Percentiles rank a stretch among this genome's conserved stretches.
phyloP scores from a whole-genome alignment of 1,140 invertebrate species.

The Micrasema minimum region DNA sequence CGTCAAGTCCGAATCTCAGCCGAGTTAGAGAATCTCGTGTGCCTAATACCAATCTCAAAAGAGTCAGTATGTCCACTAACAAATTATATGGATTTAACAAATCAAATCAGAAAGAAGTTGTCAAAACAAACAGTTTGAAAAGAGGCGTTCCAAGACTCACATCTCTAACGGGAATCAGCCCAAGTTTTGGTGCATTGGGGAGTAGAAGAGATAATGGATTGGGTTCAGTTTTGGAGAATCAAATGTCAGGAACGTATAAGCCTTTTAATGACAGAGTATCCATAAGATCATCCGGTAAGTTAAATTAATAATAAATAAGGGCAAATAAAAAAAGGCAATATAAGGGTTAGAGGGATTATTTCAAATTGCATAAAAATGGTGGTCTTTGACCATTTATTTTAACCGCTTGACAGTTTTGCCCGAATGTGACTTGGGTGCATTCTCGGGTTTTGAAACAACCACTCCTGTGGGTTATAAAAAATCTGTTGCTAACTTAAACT shows the following conservation, averaged over 20 bases:
- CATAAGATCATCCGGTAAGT: slow-evolving; percentile 18
- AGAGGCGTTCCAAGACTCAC: slow-evolving; percentile 32
- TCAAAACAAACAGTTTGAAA: slow-evolving; percentile 23
- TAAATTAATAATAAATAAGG: background rate
- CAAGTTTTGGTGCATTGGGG: slow-evolving; percentile 27
- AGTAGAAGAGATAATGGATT: slow-evolving; percentile 37
- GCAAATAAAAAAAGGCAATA: too few species aligned
- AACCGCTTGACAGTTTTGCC: too few species aligned
- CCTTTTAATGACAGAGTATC: slow-evolving; percentile 35
- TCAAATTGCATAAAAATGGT: too few species aligned
- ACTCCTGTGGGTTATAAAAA: too few species aligned
- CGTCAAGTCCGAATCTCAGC: slow-evolving; percentile 48
- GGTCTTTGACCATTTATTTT: too few species aligned
- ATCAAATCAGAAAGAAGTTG: slow-evolving; percentile 18
- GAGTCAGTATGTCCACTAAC: slow-evolving; percentile 27
- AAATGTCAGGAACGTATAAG: slow-evolving; percentile 43
- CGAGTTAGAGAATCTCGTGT: slow-evolving; percentile 6
- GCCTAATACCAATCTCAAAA: slow-evolving; percentile 10
- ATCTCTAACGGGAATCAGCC: slow-evolving; percentile 37
- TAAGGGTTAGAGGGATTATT: too few species aligned
- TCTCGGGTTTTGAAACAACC: too few species aligned
- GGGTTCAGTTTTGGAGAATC: slow-evolving; percentile 30
- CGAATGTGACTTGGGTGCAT: too few species aligned
- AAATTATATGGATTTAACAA: slow-evolving; percentile 11
- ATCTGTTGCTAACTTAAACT: too few species aligned